Evolutionary conservation across 2,797 vertebrate species (phyloP), one percentile per base, ranked within the genome.

Genomic region (Hephaestus fuliginosus): DNA sequence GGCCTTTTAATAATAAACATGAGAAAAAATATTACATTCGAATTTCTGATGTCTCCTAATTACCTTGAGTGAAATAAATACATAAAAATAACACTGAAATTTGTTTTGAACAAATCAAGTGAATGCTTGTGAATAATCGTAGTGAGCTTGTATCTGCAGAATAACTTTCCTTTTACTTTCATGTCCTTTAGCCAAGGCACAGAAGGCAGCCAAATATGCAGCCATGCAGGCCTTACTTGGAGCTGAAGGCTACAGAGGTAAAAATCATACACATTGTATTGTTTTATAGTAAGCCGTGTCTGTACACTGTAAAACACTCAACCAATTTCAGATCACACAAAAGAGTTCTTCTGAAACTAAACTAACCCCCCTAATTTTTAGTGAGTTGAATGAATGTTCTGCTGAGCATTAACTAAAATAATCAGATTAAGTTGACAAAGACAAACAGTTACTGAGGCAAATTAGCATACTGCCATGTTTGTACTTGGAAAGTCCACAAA

Each of bases 161-260:
- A 64, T 76, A 48, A 63, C 10, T 14, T 2, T 70, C n/a, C 2
- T 48, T 74, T 71, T 17, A 30, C 20, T 56, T 89, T 76, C 6
- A 56, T 81, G 49, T 86, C 60, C 25, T 88, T 43, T 58, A 96
- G 95, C 94, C 0, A 94, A 93, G 74, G 92, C 94, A 86, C 95
- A 95, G 88, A 95, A 93, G 78, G 95, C 95, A 57, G 93, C 93
- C 78, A 95, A 95, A 88, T 94, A 93, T 62, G 93, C 92, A 88
- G 94, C 94, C 66, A 89, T 96, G 89, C 95, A 94, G 81, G 92
- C 90, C 58, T 85, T 95, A 78, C 82, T 96, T 66, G 95, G 94
- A 80, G 72, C 84, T 49, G 90, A 93, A 2, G 93, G 91, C 78
- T 94, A 94, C 85, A 95, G 95, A 95, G 95, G 96, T 96, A 93